phyloP scores from a whole-genome alignment of 2,113 vertebrate species.

The Dicrurus megarhynchus region DNA sequence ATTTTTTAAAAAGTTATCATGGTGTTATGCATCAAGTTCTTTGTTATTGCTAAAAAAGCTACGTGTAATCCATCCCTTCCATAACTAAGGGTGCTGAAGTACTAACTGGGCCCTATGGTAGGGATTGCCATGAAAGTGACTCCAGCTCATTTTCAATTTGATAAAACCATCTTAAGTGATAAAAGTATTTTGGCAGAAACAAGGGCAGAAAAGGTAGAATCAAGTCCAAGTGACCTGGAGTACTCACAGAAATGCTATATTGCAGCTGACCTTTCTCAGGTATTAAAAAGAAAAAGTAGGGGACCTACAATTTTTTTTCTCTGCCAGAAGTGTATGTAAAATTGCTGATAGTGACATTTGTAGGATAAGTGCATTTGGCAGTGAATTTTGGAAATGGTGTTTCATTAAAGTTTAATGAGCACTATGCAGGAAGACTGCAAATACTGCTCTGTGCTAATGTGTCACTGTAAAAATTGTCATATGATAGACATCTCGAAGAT shows the following conservation, averaged over 20 bases:
- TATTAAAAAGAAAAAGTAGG: background rate
- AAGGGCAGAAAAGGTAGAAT: background rate
- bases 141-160: background rate
- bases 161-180: background rate
- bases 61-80: background rate
- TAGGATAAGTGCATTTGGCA: conserved; percentile 41
- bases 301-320: background rate
- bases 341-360: conserved; percentile 53
- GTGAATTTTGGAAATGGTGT: conserved; percentile 36
- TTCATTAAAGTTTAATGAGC: conserved; percentile 60
- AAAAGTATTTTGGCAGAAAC: background rate
- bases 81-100: background rate
- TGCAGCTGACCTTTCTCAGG: background rate
- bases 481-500: conserved; percentile 23
- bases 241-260: background rate
- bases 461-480: conserved; percentile 32
- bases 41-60: background rate
- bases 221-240: background rate
- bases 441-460: conserved; percentile 16
- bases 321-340: background rate
- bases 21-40: background rate
- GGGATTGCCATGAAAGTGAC: background rate
- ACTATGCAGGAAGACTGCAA: conserved; percentile 15
- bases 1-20: background rate
- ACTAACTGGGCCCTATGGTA: background rate